These are phyloP conservation scores for Galaxea fascicularis DNA, from an alignment of 92 coral and sea anemone species.

Conservation along the genomic window DNA sequence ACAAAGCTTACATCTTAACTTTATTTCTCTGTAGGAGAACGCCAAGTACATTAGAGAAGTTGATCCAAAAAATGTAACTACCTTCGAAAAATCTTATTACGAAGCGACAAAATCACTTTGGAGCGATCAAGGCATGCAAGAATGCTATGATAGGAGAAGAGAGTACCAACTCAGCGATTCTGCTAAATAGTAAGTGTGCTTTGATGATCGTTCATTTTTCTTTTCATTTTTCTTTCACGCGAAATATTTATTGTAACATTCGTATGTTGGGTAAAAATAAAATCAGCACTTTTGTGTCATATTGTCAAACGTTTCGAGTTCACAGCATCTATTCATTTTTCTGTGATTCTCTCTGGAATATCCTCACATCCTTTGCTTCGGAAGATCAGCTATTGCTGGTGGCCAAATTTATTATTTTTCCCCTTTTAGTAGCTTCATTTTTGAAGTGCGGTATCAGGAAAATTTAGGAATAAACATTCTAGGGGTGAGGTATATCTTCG, in stretches of 20 bases:
- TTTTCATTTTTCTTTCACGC: not conserved
- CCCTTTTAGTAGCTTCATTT: constrained; percentile 16
- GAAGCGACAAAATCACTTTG: constrained; percentile 94
- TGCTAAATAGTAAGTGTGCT: constrained; percentile 92
- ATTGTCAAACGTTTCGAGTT: not conserved
- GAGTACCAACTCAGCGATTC: constrained; percentile 99
- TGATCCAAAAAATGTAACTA: constrained; percentile 93
- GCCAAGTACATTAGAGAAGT: constrained; percentile 89
- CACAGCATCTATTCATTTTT: constrained; percentile 3
- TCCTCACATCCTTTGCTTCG: constrained; percentile 41
- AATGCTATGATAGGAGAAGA: constrained; percentile 96
- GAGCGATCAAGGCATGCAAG: constrained; percentile 95
- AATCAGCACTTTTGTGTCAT: not conserved
- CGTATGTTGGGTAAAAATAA: not conserved
- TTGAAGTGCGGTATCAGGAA: not conserved
- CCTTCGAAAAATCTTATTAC: constrained; percentile 94
- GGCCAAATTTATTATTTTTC: constrained; percentile 9
- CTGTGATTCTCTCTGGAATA: constrained; percentile 28
- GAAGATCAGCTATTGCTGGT: not conserved
- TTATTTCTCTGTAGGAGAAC: constrained; percentile 72
- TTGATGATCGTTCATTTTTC: not conserved
- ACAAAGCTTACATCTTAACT: constrained; percentile 11
- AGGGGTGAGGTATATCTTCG: not conserved
- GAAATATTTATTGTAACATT: constrained; percentile 18
- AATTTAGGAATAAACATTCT: constrained; percentile 13